phyloP scores from a whole-genome alignment of 53 echinoderm and acorn worm species.

The Crossaster papposus region DNA sequence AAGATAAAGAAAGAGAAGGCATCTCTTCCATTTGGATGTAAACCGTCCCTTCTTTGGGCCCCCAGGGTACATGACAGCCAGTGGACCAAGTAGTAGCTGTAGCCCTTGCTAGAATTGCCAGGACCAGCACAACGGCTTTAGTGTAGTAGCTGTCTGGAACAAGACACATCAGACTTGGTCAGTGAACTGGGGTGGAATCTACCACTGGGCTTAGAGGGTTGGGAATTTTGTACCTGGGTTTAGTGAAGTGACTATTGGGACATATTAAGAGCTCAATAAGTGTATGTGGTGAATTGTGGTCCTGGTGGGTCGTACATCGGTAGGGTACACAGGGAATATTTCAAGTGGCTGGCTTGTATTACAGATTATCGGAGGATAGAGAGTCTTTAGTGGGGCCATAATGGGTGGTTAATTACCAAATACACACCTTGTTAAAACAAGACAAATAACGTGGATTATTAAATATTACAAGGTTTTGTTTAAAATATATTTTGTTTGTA shows the following conservation, averaged over 20 bases:
- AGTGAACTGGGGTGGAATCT: constrained; percentile 43
- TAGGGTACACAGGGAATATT: background rate
- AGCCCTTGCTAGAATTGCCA: background rate
- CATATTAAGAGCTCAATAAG: background rate
- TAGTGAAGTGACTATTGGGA: background rate
- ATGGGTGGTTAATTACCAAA: background rate
- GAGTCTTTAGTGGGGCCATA: background rate
- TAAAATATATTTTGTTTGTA: background rate
- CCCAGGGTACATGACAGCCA: background rate
- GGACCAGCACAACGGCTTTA: constrained; percentile 6
- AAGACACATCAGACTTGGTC: constrained; percentile 17
- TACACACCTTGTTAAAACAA: too few species aligned
- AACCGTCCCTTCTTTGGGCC: background rate
- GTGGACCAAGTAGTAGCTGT: background rate
- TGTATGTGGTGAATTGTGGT: background rate
- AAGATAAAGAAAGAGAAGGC: background rate
- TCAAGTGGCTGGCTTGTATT: background rate
- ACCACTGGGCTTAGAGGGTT: constrained; percentile 4
- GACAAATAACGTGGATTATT: too few species aligned
- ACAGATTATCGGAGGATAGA: background rate
- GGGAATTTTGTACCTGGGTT: background rate
- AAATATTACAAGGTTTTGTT: too few species aligned
- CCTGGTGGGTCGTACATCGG: background rate
- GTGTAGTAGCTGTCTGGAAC: background rate
- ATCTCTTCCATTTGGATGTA: constrained; percentile 11